Conservation (phyloP, 1,140 invertebrate genomes). For the Macrosteles quadrilineatus region DNA sequence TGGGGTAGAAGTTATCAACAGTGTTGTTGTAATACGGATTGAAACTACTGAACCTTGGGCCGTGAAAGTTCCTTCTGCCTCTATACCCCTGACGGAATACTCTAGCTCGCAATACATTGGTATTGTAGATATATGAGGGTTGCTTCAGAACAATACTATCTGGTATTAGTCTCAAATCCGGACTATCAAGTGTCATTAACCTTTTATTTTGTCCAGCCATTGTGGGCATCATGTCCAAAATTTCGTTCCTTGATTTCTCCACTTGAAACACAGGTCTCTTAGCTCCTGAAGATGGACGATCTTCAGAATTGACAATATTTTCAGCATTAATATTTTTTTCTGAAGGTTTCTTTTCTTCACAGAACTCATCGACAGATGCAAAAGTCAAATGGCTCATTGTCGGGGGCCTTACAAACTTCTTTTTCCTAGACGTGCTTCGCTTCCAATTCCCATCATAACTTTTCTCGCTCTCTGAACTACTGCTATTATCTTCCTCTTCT, state of each 20-base stretch:
- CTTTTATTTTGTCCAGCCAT: neutral
- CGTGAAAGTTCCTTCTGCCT: neutral
- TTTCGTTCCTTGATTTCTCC: neutral
- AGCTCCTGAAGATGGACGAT: neutral
- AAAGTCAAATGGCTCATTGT: neutral
- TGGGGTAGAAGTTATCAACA: neutral
- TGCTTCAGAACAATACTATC: neutral
- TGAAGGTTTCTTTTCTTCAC: neutral
- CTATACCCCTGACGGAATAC: neutral
- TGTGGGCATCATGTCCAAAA: slow-evolving; percentile 14
- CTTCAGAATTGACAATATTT: too few relatives aligned
- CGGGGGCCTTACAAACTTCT: neutral
- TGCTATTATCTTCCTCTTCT: slow-evolving; percentile 38
- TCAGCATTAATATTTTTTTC: neutral
- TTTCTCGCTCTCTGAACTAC: neutral
- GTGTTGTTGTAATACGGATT: neutral
- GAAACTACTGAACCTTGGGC: neutral
- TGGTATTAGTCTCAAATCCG: slow-evolving; percentile 2
- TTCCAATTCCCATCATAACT: slow-evolving; percentile 27
- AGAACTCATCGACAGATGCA: neutral
- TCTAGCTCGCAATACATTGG: neutral
- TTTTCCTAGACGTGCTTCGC: neutral
- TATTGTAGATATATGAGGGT: neutral
- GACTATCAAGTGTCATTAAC: slow-evolving; percentile 1
- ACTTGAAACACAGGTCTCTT: neutral